These are phyloP conservation scores for Anagyrus pseudococci DNA, from an alignment of 2,888 invertebrate species.

Conservation along the genomic window DNA sequence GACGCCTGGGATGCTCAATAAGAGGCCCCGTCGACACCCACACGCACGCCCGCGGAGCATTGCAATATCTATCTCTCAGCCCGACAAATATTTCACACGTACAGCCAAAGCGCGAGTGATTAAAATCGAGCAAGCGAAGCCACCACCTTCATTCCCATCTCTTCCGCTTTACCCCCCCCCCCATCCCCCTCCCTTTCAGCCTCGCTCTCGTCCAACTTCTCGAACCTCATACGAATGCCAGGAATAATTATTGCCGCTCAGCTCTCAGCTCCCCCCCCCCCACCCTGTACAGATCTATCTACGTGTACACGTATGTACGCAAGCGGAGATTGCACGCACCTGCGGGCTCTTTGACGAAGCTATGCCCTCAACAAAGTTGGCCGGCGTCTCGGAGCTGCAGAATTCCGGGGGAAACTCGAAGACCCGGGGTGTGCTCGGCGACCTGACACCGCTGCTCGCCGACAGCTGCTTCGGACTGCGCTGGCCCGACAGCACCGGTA, in stretches of 20 bases:
- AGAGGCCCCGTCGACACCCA: no score
- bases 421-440: constrained; percentile 65
- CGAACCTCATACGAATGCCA: not conserved
- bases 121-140: not conserved
- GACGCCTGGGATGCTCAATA: no score
- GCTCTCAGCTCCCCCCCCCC: not conserved
- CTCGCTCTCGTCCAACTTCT: not conserved
- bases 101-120: not conserved
- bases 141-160: not conserved
- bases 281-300: not conserved
- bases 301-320: not conserved
- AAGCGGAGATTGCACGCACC: constrained; percentile 13
- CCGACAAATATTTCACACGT: not conserved
- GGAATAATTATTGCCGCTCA: not conserved
- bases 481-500: constrained; percentile 64
- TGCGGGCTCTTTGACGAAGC: constrained; percentile 38
- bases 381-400: no score
- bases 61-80: not conserved
- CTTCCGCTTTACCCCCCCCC: not conserved
- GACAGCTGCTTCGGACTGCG: constrained; percentile 66
- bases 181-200: not conserved
- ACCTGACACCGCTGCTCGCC: constrained; percentile 42
- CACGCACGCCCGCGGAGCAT: no score
- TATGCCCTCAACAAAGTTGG: constrained; percentile 46
- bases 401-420: constrained; percentile 55